phyloP scores from a whole-genome alignment of 2,113 vertebrate species.

The Hippocampus guttulatus region DNA sequence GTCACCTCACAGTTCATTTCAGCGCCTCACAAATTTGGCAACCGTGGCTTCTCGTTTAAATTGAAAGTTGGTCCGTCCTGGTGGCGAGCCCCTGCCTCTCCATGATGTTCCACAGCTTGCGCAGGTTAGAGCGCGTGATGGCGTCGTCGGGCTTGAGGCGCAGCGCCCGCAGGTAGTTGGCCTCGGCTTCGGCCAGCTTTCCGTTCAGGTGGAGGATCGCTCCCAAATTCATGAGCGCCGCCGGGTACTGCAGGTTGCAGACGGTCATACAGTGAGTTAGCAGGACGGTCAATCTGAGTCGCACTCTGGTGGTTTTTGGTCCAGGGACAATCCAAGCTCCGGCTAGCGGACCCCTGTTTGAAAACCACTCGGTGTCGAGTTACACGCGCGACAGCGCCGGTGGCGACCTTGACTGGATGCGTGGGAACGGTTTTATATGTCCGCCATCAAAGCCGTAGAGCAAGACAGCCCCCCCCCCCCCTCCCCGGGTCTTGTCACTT shows the following conservation, averaged over 20 bases:
- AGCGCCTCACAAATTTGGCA: background rate
- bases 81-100: slow-evolving; percentile 92
- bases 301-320: background rate
- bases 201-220: slow-evolving; percentile 98
- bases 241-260: slow-evolving; percentile 79
- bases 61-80: background rate
- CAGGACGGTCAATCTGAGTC: background rate
- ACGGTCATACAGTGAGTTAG: background rate
- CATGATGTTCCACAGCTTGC: slow-evolving; percentile 99
- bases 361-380: background rate
- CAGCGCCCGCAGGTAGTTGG: slow-evolving; percentile 92
- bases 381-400: background rate
- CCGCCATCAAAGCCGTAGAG: background rate
- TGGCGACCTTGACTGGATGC: background rate
- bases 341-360: background rate
- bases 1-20: background rate
- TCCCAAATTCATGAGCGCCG: slow-evolving; percentile 96
- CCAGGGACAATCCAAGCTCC: background rate
- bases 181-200: slow-evolving; percentile 86
- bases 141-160: slow-evolving; percentile 91
- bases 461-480: background rate
- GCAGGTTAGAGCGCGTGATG: slow-evolving; percentile 96
- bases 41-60: background rate
- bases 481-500: background rate
- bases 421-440: background rate